Conservation (phyloP, 2,113 vertebrate genomes). For the Heloderma charlesbogerti region DNA sequence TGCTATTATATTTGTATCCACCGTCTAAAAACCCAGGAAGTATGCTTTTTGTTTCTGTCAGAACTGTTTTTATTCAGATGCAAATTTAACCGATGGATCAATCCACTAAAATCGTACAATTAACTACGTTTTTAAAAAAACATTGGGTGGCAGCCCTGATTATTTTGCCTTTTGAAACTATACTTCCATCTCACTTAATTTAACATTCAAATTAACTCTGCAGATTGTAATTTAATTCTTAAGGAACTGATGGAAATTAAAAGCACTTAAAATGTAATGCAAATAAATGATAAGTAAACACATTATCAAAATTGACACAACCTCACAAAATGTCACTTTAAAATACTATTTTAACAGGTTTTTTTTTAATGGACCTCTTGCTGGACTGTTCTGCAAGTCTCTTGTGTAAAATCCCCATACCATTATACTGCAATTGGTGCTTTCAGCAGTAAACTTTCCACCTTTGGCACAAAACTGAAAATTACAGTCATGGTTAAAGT, state of each 20-base stretch:
- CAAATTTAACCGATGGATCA: not conserved
- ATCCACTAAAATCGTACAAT: not conserved
- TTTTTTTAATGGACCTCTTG: slow-evolving; percentile 37
- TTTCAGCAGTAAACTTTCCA: slow-evolving; percentile 30
- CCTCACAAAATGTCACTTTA: slow-evolving; percentile 1
- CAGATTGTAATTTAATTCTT: not conserved
- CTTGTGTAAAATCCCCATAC: slow-evolving; percentile 26
- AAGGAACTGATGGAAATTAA: not conserved
- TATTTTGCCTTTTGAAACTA: not conserved
- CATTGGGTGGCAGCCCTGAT: not conserved
- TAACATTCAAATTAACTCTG: not conserved
- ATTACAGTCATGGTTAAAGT: slow-evolving; percentile 2
- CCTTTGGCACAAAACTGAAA: slow-evolving; percentile 15
- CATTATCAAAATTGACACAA: slow-evolving; percentile 21
- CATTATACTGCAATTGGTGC: not conserved
- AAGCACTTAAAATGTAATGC: not conserved
- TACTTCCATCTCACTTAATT: not conserved
- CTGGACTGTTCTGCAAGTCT: slow-evolving; percentile 31
- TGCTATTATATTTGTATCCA: not conserved
- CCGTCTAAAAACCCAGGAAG: not conserved
- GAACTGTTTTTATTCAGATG: not conserved
- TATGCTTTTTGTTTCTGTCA: not conserved
- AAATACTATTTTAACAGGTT: not conserved
- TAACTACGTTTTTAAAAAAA: not conserved
- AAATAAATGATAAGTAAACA: not conserved